Conservation (phyloP, 2,888 invertebrate species). For the Odontocerum albicorne region DNA sequence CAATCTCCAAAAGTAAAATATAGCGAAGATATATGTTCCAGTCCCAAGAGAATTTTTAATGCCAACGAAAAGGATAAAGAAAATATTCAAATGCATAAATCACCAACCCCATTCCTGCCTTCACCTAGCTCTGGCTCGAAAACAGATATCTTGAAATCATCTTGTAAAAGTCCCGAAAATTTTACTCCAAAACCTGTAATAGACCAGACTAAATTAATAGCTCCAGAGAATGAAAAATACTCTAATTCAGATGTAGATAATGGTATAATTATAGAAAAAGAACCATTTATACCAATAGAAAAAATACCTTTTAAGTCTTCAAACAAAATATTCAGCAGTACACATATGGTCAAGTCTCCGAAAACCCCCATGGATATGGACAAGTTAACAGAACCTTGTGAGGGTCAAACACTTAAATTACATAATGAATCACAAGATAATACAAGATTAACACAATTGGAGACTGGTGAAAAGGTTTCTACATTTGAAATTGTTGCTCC, state of each 20-base stretch:
- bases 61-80: slow-evolving; percentile 28
- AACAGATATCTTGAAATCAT: slow-evolving; percentile 4
- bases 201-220: not conserved
- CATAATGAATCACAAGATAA: slow-evolving; percentile 20
- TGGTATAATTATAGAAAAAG: not conserved
- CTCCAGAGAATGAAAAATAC: slow-evolving; percentile 2
- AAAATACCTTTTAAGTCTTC: slow-evolving; percentile 9
- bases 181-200: not conserved
- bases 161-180: slow-evolving; percentile 2
- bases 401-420: slow-evolving; percentile 26
- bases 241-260: slow-evolving; percentile 2
- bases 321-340: slow-evolving; percentile 14
- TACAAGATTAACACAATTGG: slow-evolving; percentile 21
- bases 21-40: too few species aligned
- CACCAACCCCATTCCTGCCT: slow-evolving; percentile 7
- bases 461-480: slow-evolving; percentile 39
- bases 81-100: slow-evolving; percentile 23
- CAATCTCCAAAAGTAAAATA: slow-evolving; percentile 8
- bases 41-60: slow-evolving; percentile 3
- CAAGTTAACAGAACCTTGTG: slow-evolving; percentile 31
- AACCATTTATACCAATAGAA: not conserved
- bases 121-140: slow-evolving; percentile 8
- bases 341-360: slow-evolving; percentile 53
- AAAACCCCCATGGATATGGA: slow-evolving; percentile 47
- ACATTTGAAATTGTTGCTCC: slow-evolving; percentile 41